Evolutionary conservation across 2,113 vertebrate genomes (phyloP), one percentile per base, ranked within the genome.

Genomic region (Zootoca vivipara): DNA sequence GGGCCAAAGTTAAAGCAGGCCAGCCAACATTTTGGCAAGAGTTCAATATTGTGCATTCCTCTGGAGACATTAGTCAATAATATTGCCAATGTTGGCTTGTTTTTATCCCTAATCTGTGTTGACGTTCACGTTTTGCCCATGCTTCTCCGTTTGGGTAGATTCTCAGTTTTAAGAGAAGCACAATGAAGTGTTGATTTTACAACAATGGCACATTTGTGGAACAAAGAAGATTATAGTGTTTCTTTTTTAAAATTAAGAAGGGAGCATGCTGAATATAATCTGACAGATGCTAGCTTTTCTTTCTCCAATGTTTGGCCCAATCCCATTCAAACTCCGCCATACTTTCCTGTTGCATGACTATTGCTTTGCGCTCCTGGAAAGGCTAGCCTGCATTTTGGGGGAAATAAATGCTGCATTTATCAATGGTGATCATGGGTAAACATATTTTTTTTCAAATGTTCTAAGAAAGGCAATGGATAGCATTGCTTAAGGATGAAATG

Each of bases 181-280:
- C 46, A 83, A 73, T 91, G 89, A 86, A 90, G 30, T 84, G 91
- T 86, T 86, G 46, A 87, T 89, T 95, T 94, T 83, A 90, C 83
- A 91, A 86, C 70, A 89, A 87, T 82, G 80, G 86, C 93, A 85
- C 82, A 92, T 73, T 87, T 92, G 90, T 67, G 88, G 4, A 26
- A n/a, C 13, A 82, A 69, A 92, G 46, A 52, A 52, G 46, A 52
- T 52, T 52, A 2, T 12, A 52, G 46, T 52, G 46, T 52, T 52
- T 52, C 46, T 52, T 33, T 33, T 33, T 72, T 72, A n/a, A 12
- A n/a, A 12, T 15, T 4, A 52, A 72, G 13, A 35, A n/a, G 10
- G 38, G 35, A 40, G 24, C 15, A 83, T 3, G 42, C 1, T 6
- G 64, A 35, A 52, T 2, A 52, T 9, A 12, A 52, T 52, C 46